Percentiles rank a stretch among this genome's conserved stretches.
phyloP scores from a whole-genome alignment of 1,140 invertebrate genomes.

The Amyelois transitella region DNA sequence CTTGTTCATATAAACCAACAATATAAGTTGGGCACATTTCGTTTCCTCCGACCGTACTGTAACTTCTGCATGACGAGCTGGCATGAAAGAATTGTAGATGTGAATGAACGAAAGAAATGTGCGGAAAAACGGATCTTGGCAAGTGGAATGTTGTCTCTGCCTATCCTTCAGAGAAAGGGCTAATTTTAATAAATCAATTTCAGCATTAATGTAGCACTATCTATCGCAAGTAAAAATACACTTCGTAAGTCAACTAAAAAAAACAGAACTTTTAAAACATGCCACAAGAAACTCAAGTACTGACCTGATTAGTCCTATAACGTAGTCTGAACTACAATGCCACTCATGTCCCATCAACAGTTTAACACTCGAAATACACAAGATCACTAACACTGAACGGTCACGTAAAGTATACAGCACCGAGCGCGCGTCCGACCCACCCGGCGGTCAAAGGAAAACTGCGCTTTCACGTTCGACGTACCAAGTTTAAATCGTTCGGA shows the following conservation, averaged over 20 bases:
- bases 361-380: background rate
- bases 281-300: background rate
- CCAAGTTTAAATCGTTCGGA: slow-evolving; percentile 3
- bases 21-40: no score
- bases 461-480: background rate
- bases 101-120: no score
- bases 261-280: background rate
- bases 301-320: slow-evolving; percentile 6
- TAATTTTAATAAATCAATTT: no score
- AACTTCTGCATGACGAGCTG: no score
- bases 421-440: background rate
- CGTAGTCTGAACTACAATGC: background rate
- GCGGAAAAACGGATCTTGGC: no score
- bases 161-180: no score
- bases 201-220: no score
- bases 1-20: no score
- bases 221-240: background rate
- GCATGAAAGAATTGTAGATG: no score
- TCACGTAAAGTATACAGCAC: background rate
- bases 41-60: no score
- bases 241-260: background rate
- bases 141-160: no score
- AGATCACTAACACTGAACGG: background rate
- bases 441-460: background rate
- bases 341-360: slow-evolving; percentile 4